phyloP scores from a whole-genome alignment of 1,140 invertebrate genomes.

The Bombus turneri region DNA sequence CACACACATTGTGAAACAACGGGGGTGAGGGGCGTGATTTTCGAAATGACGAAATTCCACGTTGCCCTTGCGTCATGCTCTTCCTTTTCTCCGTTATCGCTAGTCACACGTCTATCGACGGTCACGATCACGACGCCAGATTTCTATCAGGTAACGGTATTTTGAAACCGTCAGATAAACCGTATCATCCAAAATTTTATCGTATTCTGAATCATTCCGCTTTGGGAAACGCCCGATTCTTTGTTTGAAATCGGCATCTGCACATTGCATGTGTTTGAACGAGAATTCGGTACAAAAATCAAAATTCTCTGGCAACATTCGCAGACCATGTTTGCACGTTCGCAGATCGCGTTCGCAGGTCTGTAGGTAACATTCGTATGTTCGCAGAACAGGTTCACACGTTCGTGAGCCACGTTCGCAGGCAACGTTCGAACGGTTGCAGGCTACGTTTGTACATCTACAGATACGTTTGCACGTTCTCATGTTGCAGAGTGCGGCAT shows the following conservation, averaged over 20 bases:
- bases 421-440: no score
- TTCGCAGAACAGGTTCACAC: no score
- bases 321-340: no score
- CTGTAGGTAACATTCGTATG: no score
- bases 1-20: not conserved
- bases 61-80: conserved; percentile 12
- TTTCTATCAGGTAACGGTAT: conserved; percentile 16
- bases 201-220: not conserved
- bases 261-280: no score
- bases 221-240: not conserved
- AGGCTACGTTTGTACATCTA: no score
- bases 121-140: conserved; percentile 4
- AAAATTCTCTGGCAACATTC: not conserved
- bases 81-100: not conserved
- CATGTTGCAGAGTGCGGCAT: no score
- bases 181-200: conserved; percentile 42
- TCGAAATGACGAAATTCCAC: conserved; percentile 27
- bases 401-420: no score
- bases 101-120: not conserved
- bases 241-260: not conserved
- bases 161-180: conserved; percentile 31
- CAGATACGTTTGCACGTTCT: no score
- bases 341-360: no score
- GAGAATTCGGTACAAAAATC: not conserved
- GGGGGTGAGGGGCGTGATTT: not conserved